Evolutionary conservation across 2,797 vertebrate species (phyloP).

Genomic region (Staurois parvus): DNA sequence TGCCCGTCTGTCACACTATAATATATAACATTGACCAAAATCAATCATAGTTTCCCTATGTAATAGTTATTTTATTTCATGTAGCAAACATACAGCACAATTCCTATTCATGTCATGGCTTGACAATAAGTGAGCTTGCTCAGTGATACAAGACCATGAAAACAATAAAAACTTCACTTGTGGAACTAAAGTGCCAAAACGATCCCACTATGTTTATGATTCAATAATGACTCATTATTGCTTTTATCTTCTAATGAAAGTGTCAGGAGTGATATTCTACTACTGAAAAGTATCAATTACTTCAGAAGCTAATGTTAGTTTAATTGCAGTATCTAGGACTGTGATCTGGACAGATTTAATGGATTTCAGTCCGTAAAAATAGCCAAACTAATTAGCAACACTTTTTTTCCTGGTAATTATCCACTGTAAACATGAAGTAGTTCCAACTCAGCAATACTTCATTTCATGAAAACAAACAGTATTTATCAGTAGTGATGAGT

Average conservation of each 20-base stretch:
- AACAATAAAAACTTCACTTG: not conserved
- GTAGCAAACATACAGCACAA: not conserved
- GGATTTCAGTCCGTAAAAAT: conserved; percentile 15
- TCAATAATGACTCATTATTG: conserved; percentile 30
- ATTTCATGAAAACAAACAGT: not conserved
- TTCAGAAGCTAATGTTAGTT: conserved; percentile 9
- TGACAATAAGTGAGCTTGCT: not conserved
- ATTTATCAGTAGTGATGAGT: not conserved
- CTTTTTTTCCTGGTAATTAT: not conserved
- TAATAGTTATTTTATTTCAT: not conserved
- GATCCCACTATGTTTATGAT: not conserved
- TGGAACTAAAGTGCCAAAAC: conserved; percentile 6
- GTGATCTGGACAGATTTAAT: conserved; percentile 22
- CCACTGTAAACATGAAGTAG: not conserved
- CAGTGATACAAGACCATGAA: not conserved
- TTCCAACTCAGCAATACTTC: not conserved
- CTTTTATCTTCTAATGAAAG: conserved; percentile 24
- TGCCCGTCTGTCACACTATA: no score
- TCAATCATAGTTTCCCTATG: not conserved
- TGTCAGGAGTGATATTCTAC: conserved; percentile 16
- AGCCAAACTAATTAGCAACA: not conserved
- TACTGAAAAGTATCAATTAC: conserved; percentile 31
- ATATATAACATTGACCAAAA: no score
- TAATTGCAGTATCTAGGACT: conserved; percentile 34
- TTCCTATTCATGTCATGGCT: not conserved